These are phyloP conservation scores for Adela reaumurella DNA, from an alignment of 2,888 invertebrate genomes.

Conservation along the genomic window DNA sequence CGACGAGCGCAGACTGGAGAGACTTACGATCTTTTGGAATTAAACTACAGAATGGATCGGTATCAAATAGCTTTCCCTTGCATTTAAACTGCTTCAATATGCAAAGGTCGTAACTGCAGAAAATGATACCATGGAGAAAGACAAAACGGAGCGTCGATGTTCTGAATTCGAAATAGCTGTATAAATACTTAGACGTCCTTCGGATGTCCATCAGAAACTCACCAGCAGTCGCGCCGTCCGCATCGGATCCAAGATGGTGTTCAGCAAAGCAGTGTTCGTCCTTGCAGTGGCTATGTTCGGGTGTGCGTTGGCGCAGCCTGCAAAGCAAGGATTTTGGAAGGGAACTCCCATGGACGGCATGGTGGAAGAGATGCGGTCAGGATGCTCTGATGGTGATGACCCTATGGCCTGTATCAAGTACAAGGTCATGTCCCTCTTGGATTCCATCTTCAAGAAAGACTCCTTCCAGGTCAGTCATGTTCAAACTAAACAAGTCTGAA, in stretches of 20 bases:
- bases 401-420: constrained; percentile 79
- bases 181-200: constrained; percentile 49
- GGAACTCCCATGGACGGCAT: constrained; percentile 68
- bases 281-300: constrained; percentile 54
- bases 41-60: constrained; percentile 30
- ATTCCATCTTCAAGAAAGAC: constrained; percentile 75
- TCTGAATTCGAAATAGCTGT: constrained; percentile 56
- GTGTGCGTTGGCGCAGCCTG: constrained; percentile 58
- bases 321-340: constrained; percentile 66
- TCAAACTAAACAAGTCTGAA: too few relatives aligned
- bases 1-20: constrained; percentile 17
- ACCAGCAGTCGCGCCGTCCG: constrained; percentile 38
- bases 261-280: constrained; percentile 46
- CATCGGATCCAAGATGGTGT: constrained; percentile 40
- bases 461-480: constrained; percentile 62
- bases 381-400: constrained; percentile 72
- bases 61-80: constrained; percentile 55
- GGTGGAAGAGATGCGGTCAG: constrained; percentile 72
- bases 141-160: constrained; percentile 42
- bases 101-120: constrained; percentile 36
- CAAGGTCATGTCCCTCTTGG: constrained; percentile 75
- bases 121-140: constrained; percentile 31
- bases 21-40: constrained; percentile 34
- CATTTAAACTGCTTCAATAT: constrained; percentile 25
- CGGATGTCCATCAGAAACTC: constrained; percentile 47